Conservation (phyloP, 2,797 vertebrate genomes). For the Sebastes oblongus region DNA sequence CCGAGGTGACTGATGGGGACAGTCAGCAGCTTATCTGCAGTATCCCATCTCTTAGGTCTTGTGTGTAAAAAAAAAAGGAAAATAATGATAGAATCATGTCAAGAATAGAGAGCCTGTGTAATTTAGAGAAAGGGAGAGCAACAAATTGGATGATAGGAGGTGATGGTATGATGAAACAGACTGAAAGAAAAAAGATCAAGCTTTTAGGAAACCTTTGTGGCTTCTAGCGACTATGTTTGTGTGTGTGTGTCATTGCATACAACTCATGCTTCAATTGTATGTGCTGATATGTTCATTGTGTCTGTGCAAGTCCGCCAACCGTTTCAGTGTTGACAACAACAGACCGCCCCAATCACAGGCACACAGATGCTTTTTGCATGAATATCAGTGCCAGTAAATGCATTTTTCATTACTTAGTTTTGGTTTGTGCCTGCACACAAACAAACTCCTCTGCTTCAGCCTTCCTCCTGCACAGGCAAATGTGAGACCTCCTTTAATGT, state of each 20-base stretch:
- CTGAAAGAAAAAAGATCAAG: slow-evolving; percentile 22
- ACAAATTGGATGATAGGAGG: neutral
- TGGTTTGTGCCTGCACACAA: slow-evolving; percentile 7
- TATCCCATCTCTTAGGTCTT: neutral
- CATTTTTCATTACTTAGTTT: slow-evolving; percentile 7
- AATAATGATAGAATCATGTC: neutral
- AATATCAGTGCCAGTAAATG: neutral
- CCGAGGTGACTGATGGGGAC: slow-evolving; percentile 20
- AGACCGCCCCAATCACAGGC: neutral
- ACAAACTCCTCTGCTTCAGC: slow-evolving; percentile 20
- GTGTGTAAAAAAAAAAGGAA: neutral
- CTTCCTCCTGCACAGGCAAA: slow-evolving; percentile 34
- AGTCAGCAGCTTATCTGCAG: slow-evolving; percentile 25
- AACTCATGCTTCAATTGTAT: neutral
- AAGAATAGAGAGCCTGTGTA: slow-evolving; percentile 7
- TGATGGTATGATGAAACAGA: slow-evolving; percentile 40
- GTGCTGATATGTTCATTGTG: neutral
- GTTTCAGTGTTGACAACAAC: neutral
- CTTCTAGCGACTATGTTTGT: neutral
- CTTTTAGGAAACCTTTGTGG: neutral
- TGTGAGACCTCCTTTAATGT: slow-evolving; percentile 48
- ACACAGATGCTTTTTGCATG: slow-evolving; percentile 6
- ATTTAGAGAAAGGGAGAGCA: neutral
- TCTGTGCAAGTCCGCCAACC: neutral
- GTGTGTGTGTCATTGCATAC: neutral